Percentiles rank a stretch among this genome's conserved stretches.
phyloP scores from a whole-genome alignment of 2,113 vertebrate genomes.

The Monarcha castaneiventris region DNA sequence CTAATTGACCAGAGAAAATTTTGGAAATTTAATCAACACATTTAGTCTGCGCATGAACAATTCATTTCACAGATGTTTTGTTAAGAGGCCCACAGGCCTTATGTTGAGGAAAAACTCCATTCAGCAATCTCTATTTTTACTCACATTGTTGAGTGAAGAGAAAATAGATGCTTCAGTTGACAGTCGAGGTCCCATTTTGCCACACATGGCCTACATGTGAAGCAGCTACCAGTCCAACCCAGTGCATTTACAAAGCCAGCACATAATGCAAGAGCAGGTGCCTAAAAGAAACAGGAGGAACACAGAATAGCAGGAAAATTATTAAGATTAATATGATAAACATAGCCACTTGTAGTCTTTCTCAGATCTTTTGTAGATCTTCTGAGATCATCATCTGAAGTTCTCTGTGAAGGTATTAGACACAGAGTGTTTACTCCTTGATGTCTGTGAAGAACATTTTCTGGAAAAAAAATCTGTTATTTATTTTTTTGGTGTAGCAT shows the following conservation, averaged over 20 bases:
- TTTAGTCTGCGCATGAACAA: slow-evolving; percentile 2
- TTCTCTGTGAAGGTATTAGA: background rate
- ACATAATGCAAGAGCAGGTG: background rate
- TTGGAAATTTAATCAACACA: slow-evolving; percentile 40
- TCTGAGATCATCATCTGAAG: background rate
- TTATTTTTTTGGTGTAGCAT: background rate
- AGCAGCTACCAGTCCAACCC: background rate
- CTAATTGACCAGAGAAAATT: slow-evolving; percentile 43
- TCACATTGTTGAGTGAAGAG: background rate
- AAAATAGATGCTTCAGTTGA: background rate
- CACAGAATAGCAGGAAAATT: background rate
- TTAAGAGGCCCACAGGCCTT: background rate
- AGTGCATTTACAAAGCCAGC: background rate
- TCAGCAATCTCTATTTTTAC: background rate
- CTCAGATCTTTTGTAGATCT: background rate
- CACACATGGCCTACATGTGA: background rate
- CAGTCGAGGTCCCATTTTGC: background rate
- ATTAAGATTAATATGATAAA: background rate
- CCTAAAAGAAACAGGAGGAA: background rate
- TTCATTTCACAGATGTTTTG: slow-evolving; percentile 12
- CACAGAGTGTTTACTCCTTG: background rate
- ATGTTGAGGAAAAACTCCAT: background rate
- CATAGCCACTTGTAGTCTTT: background rate
- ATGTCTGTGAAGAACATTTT: background rate
- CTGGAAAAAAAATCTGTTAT: background rate